A percentile compares a stretch with the other conserved stretches of the same genome.
Conservation (phyloP, 2,113 vertebrate genomes). For the Cervus canadensis region DNA sequence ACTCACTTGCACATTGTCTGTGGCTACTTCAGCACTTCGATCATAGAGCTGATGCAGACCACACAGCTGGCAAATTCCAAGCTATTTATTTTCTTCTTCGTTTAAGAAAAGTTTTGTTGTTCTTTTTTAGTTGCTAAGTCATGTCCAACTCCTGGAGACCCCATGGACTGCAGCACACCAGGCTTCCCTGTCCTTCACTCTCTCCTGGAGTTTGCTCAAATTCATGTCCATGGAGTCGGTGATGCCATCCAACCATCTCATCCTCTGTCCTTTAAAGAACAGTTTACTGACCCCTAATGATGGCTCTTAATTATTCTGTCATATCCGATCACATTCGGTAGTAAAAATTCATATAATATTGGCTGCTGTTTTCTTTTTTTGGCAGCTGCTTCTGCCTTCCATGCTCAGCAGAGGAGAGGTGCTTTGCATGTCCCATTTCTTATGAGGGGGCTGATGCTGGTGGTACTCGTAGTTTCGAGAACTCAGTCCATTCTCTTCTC, state of each 20-base stretch:
- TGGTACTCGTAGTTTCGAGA: not conserved
- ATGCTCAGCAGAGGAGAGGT: not conserved
- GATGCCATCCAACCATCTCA: not conserved
- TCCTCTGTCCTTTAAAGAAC: not conserved
- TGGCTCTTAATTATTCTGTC: not conserved
- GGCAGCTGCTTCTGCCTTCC: not conserved
- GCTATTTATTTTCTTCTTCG: not conserved
- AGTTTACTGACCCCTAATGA: not conserved
- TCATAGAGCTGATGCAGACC: not conserved
- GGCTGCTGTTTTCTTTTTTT: not conserved
- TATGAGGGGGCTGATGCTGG: not conserved
- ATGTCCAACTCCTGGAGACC: not conserved
- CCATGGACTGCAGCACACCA: not conserved
- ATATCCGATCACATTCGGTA: not conserved
- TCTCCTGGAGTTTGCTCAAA: not conserved
- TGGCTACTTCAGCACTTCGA: accelerated
- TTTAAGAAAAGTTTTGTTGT: not conserved
- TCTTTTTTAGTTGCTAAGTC: not conserved
- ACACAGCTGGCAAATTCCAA: accelerated
- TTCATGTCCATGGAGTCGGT: not conserved
- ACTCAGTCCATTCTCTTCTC: not conserved
- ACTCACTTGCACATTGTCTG: accelerated
- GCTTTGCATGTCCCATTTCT: not conserved
- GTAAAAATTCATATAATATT: not conserved
- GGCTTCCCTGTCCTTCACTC: not conserved